Percentiles rank a stretch among this genome's conserved stretches.
These are phyloP conservation scores for Anarsia innoxiella DNA, from an alignment of 2,888 invertebrate genomes.

Conservation along the genomic window DNA sequence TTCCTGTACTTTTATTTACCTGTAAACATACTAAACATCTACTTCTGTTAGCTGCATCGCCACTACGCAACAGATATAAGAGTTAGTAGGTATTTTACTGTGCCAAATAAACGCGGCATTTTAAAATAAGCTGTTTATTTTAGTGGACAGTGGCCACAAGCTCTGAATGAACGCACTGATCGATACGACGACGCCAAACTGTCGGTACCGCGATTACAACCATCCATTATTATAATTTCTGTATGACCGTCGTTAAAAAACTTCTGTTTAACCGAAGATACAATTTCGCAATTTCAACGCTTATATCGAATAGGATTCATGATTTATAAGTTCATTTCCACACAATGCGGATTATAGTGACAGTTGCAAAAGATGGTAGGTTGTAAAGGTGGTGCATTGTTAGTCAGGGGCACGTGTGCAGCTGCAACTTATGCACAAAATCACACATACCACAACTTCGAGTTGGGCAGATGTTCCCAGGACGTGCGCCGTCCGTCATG, in stretches of 20 bases:
- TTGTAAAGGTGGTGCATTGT: too few species aligned
- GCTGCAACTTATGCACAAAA: conserved; percentile 38
- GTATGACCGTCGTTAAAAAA: not conserved
- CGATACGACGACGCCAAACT: conserved; percentile 57
- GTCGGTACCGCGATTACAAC: too few species aligned
- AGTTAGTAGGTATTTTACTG: too few species aligned
- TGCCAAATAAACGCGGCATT: conserved; percentile 1
- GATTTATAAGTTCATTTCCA: conserved; percentile 3
- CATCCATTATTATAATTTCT: not conserved
- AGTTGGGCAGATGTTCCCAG: conserved; percentile 14
- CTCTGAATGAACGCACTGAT: conserved; percentile 39
- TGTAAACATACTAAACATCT: too few species aligned
- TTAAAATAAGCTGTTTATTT: conserved; percentile 30
- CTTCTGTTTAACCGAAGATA: not conserved
- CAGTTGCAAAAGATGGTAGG: conserved; percentile 8
- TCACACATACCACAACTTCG: conserved; percentile 13
- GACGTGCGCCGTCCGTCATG: too few species aligned
- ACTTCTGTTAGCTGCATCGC: too few species aligned
- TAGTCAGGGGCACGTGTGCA: conserved; percentile 28
- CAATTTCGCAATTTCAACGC: too few species aligned
- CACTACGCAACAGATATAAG: too few species aligned
- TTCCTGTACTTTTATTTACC: too few species aligned
- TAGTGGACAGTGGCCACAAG: conserved; percentile 33
- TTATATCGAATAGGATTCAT: too few species aligned
- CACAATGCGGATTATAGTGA: conserved; percentile 5